Evolutionary conservation across 2,888 invertebrate species (phyloP).

Genomic region (Zootermopsis nevadensis): DNA sequence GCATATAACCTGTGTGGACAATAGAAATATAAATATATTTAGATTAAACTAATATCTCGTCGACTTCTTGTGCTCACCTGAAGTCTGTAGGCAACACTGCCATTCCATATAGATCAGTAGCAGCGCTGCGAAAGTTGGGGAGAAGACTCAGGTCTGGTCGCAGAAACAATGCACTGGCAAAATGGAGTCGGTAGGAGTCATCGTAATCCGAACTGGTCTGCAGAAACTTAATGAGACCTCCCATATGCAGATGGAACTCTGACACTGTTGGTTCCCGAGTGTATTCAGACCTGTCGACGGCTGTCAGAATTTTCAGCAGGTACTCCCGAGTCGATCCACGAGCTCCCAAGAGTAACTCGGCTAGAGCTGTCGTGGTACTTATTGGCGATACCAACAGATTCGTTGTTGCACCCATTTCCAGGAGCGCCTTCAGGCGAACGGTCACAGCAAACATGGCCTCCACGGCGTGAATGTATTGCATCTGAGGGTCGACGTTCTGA

Average conservation of each 20-base stretch:
- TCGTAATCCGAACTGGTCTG: slow-evolving; percentile 53
- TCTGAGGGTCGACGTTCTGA: neutral
- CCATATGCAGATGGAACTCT: slow-evolving; percentile 56
- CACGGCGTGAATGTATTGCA: slow-evolving; percentile 6
- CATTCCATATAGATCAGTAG: slow-evolving; percentile 58
- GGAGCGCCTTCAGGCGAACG: slow-evolving; percentile 58
- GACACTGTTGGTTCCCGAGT: neutral
- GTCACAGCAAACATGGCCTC: slow-evolving; percentile 61
- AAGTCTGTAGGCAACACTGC: slow-evolving; percentile 58
- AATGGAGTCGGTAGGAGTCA: slow-evolving; percentile 56
- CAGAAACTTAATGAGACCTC: slow-evolving; percentile 57
- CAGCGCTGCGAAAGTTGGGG: slow-evolving; percentile 55
- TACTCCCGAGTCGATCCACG: slow-evolving; percentile 59
- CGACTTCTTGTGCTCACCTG: slow-evolving; percentile 46
- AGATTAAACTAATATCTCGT: neutral
- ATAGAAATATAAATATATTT: too few species aligned
- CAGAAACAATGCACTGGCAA: slow-evolving; percentile 59
- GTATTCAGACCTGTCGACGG: slow-evolving; percentile 50
- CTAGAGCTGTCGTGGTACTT: slow-evolving; percentile 60
- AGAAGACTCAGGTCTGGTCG: slow-evolving; percentile 57
- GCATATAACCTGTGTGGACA: too few species aligned
- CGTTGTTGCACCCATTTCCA: slow-evolving; percentile 55
- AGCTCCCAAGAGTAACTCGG: slow-evolving; percentile 61
- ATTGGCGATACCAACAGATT: slow-evolving; percentile 63
- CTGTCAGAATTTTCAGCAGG: slow-evolving; percentile 59